phyloP scores from a whole-genome alignment of 1,140 invertebrate species.

The Battus philenor region DNA sequence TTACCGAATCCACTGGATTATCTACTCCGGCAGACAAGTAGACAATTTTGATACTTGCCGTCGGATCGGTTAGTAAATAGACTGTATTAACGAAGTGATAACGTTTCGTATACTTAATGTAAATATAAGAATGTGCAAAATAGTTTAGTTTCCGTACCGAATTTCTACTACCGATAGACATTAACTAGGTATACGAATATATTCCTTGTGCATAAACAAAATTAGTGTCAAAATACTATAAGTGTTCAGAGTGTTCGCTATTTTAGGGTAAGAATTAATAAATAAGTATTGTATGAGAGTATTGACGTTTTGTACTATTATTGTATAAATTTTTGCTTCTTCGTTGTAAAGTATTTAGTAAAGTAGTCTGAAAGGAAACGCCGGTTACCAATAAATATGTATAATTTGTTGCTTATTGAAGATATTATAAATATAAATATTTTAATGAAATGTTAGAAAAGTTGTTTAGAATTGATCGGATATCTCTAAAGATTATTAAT shows the following conservation, averaged over 20 bases:
- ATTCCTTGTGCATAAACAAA: conserved; percentile 52
- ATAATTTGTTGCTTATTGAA: conserved; percentile 74
- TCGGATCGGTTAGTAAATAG: conserved; percentile 28
- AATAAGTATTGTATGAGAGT: conserved; percentile 50
- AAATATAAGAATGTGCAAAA: conserved; percentile 58
- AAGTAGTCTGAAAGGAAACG: conserved; percentile 74
- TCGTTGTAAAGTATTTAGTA: conserved; percentile 66
- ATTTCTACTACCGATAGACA: conserved; percentile 65
- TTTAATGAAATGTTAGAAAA: conserved; percentile 71
- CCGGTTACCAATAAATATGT: conserved; percentile 74
- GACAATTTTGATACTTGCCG: conserved; percentile 19
- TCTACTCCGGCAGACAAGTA: conserved; percentile 19
- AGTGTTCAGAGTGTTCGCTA: conserved; percentile 67
- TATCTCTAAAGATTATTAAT: conserved; percentile 47
- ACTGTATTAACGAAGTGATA: conserved; percentile 45
- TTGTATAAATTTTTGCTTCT: conserved; percentile 67
- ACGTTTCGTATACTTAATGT: conserved; percentile 60
- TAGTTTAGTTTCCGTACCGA: conserved; percentile 56
- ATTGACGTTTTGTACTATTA: conserved; percentile 56
- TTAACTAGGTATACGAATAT: conserved; percentile 41
- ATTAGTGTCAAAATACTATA: conserved; percentile 34
- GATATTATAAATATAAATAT: conserved; percentile 62
- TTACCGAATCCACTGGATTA: conserved; percentile 24
- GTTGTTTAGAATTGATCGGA: conserved; percentile 58
- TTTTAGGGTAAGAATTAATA: conserved; percentile 44